Evolutionary conservation across 1,140 invertebrate species (phyloP), one percentile per base, ranked within the genome.

Genomic region (Procambarus clarkii): DNA sequence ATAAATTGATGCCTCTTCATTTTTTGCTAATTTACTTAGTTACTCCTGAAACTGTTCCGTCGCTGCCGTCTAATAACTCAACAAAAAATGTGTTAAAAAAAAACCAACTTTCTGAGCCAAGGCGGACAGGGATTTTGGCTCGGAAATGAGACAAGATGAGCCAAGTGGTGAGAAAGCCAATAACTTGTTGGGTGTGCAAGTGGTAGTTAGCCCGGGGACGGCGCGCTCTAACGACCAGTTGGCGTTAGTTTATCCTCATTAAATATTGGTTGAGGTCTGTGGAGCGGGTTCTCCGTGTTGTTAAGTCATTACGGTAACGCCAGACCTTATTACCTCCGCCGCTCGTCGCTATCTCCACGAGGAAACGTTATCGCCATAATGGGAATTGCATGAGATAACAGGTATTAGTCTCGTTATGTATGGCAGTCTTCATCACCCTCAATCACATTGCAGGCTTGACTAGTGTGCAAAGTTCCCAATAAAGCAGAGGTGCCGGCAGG

Each of bases 191-290:
- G 24, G 24, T 15, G 24, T 18, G 71, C n/a, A 24, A 45, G n/a
- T 46, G 45, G 44, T 21, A 64, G 45, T 82, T 83, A 86, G 21
- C 60, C 46, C 21, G 4, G 50, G 24, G 24, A 15, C 60, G 34
- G 11, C 58, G 45, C 50, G 76, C 9, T n/a, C 50, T 48, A 87
- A 87, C 85, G 21, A 87, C 7, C 76, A 79, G 45, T 78, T 87
- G 84, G 71, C 76, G 71, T 77, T 78, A 77, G 85, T 87, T 87
- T 87, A 87, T 87, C 85, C 79, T 44, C 85, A 87, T 87, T 87
- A 87, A 87, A 78, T 58, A 87, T 87, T 48, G 71, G 85, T 79
- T 77, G 85, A 78, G 85, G 84, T 50, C 24, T 74, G 84, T 24
- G 74, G 84, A 5, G 11, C 21, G 64, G 45, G 18, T 24, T 21